These are phyloP conservation scores for Caenorhabditis doughertyi DNA, from an alignment of 2,888 invertebrate species.

Conservation along the genomic window DNA sequence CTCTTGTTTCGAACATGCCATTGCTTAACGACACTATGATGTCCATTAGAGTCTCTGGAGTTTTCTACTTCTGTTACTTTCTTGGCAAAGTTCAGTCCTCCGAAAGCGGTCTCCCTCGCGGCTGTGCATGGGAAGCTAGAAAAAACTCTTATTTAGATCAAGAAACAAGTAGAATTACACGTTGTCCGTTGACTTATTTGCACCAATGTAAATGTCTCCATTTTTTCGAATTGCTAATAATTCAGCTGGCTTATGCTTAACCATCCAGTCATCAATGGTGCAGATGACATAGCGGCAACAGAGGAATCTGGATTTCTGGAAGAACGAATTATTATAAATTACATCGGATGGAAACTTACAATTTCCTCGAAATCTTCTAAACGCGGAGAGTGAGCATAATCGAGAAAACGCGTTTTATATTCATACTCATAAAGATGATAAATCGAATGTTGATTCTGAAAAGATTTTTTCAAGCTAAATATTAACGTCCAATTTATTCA, in stretches of 20 bases:
- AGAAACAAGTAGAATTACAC: not conserved
- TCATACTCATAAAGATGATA: conserved; percentile 41
- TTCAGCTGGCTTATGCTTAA: not conserved
- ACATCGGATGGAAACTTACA: not conserved
- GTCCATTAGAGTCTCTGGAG: not conserved
- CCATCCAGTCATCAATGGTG: conserved; percentile 33
- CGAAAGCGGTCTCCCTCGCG: not conserved
- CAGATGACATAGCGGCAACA: conserved; percentile 54
- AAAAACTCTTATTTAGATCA: not conserved
- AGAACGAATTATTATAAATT: not conserved
- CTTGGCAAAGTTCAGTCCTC: conserved; percentile 43
- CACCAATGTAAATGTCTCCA: conserved; percentile 48
- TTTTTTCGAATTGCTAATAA: conserved; percentile 41
- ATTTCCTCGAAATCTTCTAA: conserved; percentile 13
- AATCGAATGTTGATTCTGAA: conserved; percentile 46
- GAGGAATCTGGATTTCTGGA: conserved; percentile 37
- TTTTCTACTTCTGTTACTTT: conserved; percentile 14
- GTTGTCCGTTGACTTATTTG: conserved; percentile 19
- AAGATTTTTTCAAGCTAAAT: not conserved
- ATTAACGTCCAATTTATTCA: too few species aligned
- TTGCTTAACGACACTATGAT: conserved; percentile 39
- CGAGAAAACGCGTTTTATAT: conserved; percentile 14
- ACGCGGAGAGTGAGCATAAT: not conserved
- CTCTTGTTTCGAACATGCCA: conserved; percentile 7
- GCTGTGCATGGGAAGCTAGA: not conserved